Conservation (phyloP, 2,113 vertebrate species). For the Dromiciops gliroides region DNA sequence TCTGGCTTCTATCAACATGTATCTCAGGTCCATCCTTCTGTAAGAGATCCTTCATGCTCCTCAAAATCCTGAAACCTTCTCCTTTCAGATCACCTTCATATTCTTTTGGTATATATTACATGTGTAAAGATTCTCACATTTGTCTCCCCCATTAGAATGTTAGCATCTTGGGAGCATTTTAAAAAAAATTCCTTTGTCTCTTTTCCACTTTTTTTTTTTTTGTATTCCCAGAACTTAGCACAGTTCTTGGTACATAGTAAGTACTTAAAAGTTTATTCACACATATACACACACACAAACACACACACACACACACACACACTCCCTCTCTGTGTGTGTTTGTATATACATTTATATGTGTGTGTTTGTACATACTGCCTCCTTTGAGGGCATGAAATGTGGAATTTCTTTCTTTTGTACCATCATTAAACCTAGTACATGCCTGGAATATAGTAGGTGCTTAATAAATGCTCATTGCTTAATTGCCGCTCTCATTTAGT, state of each 20-base stretch:
- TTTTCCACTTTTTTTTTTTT: not conserved
- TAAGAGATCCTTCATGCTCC: not conserved
- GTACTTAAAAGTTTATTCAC: not conserved
- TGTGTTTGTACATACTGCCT: too few species aligned
- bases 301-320: too few species aligned
- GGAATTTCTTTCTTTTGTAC: not conserved
- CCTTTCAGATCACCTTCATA: not conserved
- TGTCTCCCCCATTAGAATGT: not conserved
- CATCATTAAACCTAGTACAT: not conserved
- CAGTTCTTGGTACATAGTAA: not conserved
- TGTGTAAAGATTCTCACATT: not conserved
- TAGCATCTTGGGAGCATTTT: not conserved
- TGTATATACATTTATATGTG: too few species aligned
- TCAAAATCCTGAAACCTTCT: not conserved
- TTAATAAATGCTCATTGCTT: not conserved
- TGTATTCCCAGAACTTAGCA: not conserved
- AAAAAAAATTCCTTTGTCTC: too few species aligned
- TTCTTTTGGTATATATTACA: not conserved
- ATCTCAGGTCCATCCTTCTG: not conserved
- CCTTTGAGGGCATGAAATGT: not conserved
- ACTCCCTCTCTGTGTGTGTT: too few species aligned
- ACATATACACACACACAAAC: too few species aligned
- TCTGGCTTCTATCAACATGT: not conserved
- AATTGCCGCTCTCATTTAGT: not conserved
- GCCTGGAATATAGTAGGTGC: not conserved